Percentiles rank a stretch among this genome's conserved stretches.
Evolutionary conservation across 2,888 invertebrate species (phyloP).

Genomic region (Melinopterus prodromus): DNA sequence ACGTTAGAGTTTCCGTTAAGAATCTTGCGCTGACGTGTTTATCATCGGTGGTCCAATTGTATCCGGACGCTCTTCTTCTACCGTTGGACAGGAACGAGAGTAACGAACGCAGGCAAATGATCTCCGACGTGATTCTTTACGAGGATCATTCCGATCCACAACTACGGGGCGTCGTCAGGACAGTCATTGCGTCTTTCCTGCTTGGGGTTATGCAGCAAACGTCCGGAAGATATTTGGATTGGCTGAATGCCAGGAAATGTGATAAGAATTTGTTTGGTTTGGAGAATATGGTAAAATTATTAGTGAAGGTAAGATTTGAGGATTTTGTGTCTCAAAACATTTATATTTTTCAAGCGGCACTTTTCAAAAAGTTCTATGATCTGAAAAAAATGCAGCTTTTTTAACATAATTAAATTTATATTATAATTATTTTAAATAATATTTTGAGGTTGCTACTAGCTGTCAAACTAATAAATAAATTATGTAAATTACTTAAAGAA

Average conservation of each 20-base stretch:
- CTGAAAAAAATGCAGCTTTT: too few relatives aligned
- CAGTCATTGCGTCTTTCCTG: slow-evolving; percentile 74
- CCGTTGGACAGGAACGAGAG: slow-evolving; percentile 68
- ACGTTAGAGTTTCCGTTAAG: slow-evolving; percentile 89
- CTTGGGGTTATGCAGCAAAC: slow-evolving; percentile 66
- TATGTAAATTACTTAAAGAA: too few relatives aligned
- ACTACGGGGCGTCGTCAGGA: slow-evolving; percentile 75
- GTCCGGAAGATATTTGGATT: slow-evolving; percentile 65
- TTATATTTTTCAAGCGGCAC: too few relatives aligned
- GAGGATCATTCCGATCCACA: slow-evolving; percentile 83
- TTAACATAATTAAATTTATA: too few relatives aligned
- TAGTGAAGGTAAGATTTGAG: slow-evolving; percentile 42
- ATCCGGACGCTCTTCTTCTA: slow-evolving; percentile 76
- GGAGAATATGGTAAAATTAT: slow-evolving; percentile 42
- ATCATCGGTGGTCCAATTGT: slow-evolving; percentile 75
- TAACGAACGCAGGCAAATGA: slow-evolving; percentile 62
- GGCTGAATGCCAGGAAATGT: slow-evolving; percentile 54
- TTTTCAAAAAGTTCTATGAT: too few relatives aligned
- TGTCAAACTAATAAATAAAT: too few relatives aligned
- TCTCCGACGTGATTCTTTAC: slow-evolving; percentile 76
- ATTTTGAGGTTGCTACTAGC: too few relatives aligned
- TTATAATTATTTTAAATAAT: too few relatives aligned
- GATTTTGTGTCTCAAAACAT: too few relatives aligned
- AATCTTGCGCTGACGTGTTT: slow-evolving; percentile 85
- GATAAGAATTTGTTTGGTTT: slow-evolving; percentile 36